A percentile compares a stretch with the other conserved stretches of the same genome.
Conservation (phyloP, 2,113 vertebrate species). For the Saccopteryx leptura region DNA sequence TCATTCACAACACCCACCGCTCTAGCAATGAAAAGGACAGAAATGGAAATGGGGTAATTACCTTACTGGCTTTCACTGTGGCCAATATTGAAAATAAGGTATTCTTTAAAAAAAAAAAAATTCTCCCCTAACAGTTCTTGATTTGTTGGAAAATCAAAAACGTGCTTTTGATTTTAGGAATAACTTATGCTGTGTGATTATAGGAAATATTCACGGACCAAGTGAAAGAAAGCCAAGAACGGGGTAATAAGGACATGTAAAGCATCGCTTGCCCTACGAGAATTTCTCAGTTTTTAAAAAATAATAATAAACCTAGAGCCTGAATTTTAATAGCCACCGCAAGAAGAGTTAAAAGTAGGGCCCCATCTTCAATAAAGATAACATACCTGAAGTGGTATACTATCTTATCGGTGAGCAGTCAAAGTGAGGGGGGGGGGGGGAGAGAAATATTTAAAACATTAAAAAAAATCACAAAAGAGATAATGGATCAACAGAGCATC, state of each 20-base stretch:
- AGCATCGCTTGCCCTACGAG: too few relatives aligned
- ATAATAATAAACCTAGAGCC: not conserved
- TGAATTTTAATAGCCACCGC: not conserved
- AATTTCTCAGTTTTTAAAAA: not conserved
- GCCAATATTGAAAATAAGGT: slow-evolving; percentile 23
- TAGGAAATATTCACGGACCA: not conserved
- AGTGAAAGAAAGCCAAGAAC: not conserved
- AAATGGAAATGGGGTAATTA: slow-evolving; percentile 59
- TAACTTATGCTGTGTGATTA: slow-evolving; percentile 30
- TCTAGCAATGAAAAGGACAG: slow-evolving; percentile 45
- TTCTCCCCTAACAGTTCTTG: not conserved
- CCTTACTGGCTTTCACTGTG: not conserved
- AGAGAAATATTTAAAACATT: not conserved
- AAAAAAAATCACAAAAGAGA: not conserved
- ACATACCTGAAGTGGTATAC: not conserved
- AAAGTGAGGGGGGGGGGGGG: not conserved
- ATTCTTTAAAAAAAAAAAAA: not conserved
- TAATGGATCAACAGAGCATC: not conserved
- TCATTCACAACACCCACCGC: not conserved
- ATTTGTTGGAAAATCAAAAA: slow-evolving; percentile 21
- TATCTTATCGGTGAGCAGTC: not conserved
- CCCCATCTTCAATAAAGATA: not conserved
- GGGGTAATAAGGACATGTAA: not conserved
- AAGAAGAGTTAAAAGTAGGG: not conserved
- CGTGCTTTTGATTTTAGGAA: slow-evolving; percentile 9